Conservation (phyloP, 1,140 invertebrate species). For the Neotoxoptera formosana region DNA sequence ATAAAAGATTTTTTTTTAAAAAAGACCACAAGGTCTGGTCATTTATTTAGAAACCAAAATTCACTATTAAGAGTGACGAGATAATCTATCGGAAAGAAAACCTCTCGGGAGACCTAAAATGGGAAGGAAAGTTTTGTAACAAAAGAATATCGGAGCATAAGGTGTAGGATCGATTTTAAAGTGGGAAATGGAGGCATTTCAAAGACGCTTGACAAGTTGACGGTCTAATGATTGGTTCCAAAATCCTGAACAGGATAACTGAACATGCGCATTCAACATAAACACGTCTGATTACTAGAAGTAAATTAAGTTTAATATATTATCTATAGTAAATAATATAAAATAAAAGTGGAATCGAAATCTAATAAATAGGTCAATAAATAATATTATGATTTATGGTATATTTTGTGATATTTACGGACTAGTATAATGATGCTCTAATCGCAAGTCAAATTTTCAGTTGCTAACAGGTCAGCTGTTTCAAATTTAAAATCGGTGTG, state of each 20-base stretch:
- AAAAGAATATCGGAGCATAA: neutral
- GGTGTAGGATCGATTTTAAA: neutral
- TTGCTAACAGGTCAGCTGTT: neutral
- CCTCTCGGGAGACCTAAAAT: neutral
- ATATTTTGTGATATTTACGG: neutral
- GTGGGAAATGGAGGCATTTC: neutral
- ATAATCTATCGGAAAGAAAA: neutral
- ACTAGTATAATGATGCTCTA: neutral
- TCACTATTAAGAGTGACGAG: neutral
- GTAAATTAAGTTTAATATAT: neutral
- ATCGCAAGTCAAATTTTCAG: neutral
- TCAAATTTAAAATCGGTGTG: neutral
- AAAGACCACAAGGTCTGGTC: neutral
- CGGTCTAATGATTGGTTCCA: neutral
- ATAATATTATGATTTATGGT: neutral
- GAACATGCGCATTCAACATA: neutral
- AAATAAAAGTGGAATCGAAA: neutral
- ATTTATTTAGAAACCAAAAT: conserved; percentile 3
- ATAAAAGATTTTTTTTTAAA: conserved; percentile 9
- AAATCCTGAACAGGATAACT: neutral
- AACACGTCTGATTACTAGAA: neutral
- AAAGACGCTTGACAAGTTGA: neutral
- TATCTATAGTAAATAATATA: neutral
- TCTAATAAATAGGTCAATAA: neutral
- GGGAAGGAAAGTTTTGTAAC: neutral